Conservation (phyloP, 2,888 invertebrate genomes). For the Apoderus coryli region DNA sequence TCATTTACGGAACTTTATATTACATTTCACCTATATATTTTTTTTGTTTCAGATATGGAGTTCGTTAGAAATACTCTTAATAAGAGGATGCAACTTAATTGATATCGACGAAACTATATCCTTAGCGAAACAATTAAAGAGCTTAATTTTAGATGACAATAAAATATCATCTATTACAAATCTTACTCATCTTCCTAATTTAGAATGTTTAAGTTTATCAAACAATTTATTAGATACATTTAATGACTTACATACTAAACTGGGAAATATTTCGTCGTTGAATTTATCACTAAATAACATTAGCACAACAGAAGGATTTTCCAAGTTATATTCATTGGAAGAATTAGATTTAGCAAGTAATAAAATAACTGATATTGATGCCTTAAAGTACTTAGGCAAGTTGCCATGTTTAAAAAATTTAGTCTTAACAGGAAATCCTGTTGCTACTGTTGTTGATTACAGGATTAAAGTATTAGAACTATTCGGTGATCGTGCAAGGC, state of each 20-base stretch:
- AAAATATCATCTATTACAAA: constrained; percentile 57
- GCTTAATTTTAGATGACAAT: constrained; percentile 64
- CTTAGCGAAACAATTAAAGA: constrained; percentile 55
- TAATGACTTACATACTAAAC: constrained; percentile 64
- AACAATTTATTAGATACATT: constrained; percentile 62
- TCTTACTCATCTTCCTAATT: constrained; percentile 61
- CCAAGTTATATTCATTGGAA: constrained; percentile 74
- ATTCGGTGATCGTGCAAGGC: constrained; percentile 68
- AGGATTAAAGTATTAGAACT: constrained; percentile 78
- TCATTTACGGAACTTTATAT: too few relatives aligned
- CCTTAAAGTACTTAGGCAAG: constrained; percentile 63
- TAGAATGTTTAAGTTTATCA: constrained; percentile 63
- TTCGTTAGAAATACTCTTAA: constrained; percentile 53
- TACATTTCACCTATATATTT: constrained; percentile 6
- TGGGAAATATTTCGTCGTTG: constrained; percentile 78
- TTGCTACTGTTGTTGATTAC: constrained; percentile 77
- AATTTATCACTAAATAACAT: constrained; percentile 78
- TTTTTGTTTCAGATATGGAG: constrained; percentile 47
- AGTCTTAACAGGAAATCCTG: constrained; percentile 78
- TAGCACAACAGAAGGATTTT: constrained; percentile 52
- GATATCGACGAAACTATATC: constrained; percentile 70
- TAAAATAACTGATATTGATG: constrained; percentile 61
- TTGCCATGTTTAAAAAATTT: constrained; percentile 79
- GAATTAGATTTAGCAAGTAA: constrained; percentile 80
- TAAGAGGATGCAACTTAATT: constrained; percentile 64